Base-by-base conservation (phyloP, 2,113 vertebrate species). In the Pomatorhinus ruficollis region DNA sequence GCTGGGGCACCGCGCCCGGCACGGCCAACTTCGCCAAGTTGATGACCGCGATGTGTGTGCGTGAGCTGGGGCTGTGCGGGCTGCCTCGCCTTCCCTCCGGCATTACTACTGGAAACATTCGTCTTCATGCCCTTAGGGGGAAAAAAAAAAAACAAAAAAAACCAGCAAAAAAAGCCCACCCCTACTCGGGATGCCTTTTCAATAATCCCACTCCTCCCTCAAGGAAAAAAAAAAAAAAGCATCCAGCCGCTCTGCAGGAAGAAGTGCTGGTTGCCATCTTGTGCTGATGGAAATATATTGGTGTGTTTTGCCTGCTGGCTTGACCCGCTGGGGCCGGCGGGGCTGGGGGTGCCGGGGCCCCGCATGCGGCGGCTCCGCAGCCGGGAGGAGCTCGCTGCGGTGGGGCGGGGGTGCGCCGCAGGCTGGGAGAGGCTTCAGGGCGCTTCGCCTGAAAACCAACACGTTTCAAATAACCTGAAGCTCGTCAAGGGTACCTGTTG, bases 221-320 rank as follows among this genome's bases (percentile, higher is more conserved):
- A 69, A 64, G 57, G n/a, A 11, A 14, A 50, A 25, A 24, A 49
- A 49, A 24, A 60, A 52, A 35, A 70, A 63, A 77, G 37, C 79
- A 85, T 28, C 71, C 81, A 39, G 66, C 57, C 54, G 61, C 70
- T 87, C 24, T 91, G 79, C 31, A 49, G 89, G 61, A 96, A 92
- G 89, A 95, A 69, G 27, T 14, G 72, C 66, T 91, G 97, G 97
- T 97, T 98, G 98, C 98, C 97, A 97, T 98, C 95, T 97, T 98
- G 97, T 94, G 93, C 93, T 89, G 96, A 69, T 90, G 83, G 90
- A 95, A 87, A 65, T 49, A 14, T 64, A 50, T 96, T 64, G 92
- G 96, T 74, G 83, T 75, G 86, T 81, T 63, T 63, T 94, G 76
- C 84, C 83, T 79, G 56, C 79, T 69, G 82, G 28, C 9, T 54